phyloP scores from a whole-genome alignment of 2,888 invertebrate species.

The Caenorhabditis imperialis region DNA sequence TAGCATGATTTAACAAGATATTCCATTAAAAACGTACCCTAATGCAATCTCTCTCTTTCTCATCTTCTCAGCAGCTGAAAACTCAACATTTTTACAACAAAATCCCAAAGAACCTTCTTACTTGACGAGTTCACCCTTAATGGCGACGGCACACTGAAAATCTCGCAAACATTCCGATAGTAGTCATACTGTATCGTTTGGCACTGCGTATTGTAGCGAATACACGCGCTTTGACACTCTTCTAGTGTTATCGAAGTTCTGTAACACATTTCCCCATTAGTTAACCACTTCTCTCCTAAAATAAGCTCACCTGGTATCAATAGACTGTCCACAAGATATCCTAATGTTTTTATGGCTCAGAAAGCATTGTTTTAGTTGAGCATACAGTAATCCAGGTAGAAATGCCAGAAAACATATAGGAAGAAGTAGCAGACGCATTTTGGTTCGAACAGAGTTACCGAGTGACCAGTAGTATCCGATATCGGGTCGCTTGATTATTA shows the following conservation, averaged over 20 bases:
- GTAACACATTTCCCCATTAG: neutral
- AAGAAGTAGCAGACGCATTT: slow-evolving; percentile 38
- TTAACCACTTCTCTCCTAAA: neutral
- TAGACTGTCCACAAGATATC: slow-evolving; percentile 50
- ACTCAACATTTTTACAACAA: neutral
- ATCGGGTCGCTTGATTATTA: slow-evolving; percentile 51
- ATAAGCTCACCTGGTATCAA: slow-evolving; percentile 31
- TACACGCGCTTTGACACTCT: slow-evolving; percentile 55
- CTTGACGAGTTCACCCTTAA: slow-evolving; percentile 36
- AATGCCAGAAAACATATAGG: slow-evolving; percentile 12
- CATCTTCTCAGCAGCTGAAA: slow-evolving; percentile 28
- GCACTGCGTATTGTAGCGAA: slow-evolving; percentile 50
- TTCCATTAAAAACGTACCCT: slow-evolving; percentile 19
- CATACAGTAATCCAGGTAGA: slow-evolving; percentile 9
- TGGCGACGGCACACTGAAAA: slow-evolving; percentile 56
- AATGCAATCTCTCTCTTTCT: slow-evolving; percentile 28
- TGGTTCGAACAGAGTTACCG: no score
- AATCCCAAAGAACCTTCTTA: neutral
- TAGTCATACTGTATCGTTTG: slow-evolving; percentile 60
- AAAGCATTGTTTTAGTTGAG: slow-evolving; percentile 45
- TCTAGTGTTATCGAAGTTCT: slow-evolving; percentile 47
- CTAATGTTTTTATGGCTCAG: slow-evolving; percentile 51
- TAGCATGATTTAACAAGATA: no score
- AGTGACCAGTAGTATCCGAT: slow-evolving; percentile 24
- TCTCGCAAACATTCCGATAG: slow-evolving; percentile 57